A percentile compares a stretch with the other conserved stretches of the same genome.
These are phyloP conservation scores for Steinernema carpocapsae DNA, from an alignment of 2,888 invertebrate species.

Conservation along the genomic window DNA sequence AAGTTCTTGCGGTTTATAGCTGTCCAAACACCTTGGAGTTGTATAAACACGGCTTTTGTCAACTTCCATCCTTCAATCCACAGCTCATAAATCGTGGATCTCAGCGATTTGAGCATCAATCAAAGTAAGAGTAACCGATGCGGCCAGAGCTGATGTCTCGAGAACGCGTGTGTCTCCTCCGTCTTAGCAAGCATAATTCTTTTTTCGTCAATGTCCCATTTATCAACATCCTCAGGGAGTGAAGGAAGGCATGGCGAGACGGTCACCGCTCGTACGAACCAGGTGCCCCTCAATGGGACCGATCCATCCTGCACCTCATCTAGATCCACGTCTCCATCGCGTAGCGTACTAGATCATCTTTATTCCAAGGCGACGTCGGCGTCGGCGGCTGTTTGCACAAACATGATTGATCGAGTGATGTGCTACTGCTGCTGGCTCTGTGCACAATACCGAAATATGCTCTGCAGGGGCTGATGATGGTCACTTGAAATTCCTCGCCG, in stretches of 20 bases:
- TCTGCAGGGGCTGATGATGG: neutral
- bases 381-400: constrained; percentile 12
- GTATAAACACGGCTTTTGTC: too few species aligned
- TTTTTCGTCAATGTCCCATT: constrained; percentile 18
- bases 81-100: constrained; percentile 8
- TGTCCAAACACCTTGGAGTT: too few species aligned
- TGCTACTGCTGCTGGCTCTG: neutral
- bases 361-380: neutral
- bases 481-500: neutral
- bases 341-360: constrained; percentile 21
- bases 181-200: neutral
- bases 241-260: neutral
- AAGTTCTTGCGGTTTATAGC: too few species aligned
- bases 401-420: neutral
- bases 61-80: too few species aligned
- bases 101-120: constrained; percentile 7
- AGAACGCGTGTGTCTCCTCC: too few species aligned
- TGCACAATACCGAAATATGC: constrained; percentile 11
- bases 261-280: too few species aligned
- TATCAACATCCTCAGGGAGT: neutral
- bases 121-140: neutral
- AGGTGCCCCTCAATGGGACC: too few species aligned
- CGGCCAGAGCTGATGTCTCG: too few species aligned
- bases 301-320: too few species aligned
- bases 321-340: too few species aligned